Base-by-base conservation (phyloP, 2,888 invertebrate genomes). In the Patella ulyssiponensis region DNA sequence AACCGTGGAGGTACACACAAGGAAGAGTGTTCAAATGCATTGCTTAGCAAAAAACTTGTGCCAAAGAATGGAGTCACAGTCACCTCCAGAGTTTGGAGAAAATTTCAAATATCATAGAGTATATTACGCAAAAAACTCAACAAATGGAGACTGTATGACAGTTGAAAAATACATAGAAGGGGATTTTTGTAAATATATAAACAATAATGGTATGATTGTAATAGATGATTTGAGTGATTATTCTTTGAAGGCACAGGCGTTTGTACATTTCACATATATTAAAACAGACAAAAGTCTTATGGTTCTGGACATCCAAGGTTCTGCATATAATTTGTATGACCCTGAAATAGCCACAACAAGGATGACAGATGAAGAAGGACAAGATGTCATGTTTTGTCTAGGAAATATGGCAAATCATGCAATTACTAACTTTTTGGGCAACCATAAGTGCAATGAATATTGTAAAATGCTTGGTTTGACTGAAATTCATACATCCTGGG, bases 191-290 rank as follows among this genome's bases (percentile, higher is more conserved):
- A 56, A 56, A 15, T 56, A 56, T n/a, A 56, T 56, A 15, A 56
- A 56, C n/a, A 15, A 56, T n/a, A 56, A 56, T 56, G 56, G 56
- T 15, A n/a, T 17, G 17, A 56, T 56, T 3, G n/a, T 56, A 17
- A 56, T 56, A 56, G 56, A 56, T 56, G 56, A n/a, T 17, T 56
- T 56, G n/a, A 64, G 11, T 12, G 64, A 64, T 11, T 15, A 3
- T 58, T 11, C 58, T 14, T 11, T 15, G 20, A 64, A 64, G n/a
- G 64, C 20, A 17, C 17, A 15, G n/a, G 20, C 64, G 11, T 64
- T 64, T 64, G 64, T 64, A 64, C 64, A 64, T 15, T 64, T 64
- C 17, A 64, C 64, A n/a, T 64, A 64, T 64, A n/a, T 17, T 20
- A 64, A 64, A 15, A 20, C 64, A 4, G 20, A 64, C 20, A 64